These are phyloP conservation scores for Sinodicranocentrus sp. DNA, from an alignment of 2,888 invertebrate genomes.

Conservation along the genomic window DNA sequence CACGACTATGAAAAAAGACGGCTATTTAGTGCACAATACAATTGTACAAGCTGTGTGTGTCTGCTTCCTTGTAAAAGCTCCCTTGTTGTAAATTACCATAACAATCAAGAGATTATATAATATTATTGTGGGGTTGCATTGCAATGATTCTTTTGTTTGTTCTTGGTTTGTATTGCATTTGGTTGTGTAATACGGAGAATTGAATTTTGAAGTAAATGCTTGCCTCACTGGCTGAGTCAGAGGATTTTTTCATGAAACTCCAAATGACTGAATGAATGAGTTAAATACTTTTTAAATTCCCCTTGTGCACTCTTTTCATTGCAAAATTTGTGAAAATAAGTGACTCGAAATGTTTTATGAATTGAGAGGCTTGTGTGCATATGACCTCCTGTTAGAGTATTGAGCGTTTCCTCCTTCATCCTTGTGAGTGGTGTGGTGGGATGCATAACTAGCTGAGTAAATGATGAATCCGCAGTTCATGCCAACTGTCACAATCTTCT, in stretches of 20 bases:
- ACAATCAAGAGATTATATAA: no score
- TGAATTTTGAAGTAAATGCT: slow-evolving; percentile 2
- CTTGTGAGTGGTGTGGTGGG: no score
- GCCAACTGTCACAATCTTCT: no score
- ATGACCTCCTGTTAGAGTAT: no score
- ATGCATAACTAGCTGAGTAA: no score
- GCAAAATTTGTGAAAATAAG: no score
- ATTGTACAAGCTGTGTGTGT: background rate
- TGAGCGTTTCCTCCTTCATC: no score
- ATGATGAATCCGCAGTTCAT: no score
- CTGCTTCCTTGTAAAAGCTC: slow-evolving; percentile 43
- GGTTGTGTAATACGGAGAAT: slow-evolving; percentile 20
- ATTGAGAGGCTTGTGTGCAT: no score
- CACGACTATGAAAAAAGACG: background rate
- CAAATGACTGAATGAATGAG: background rate
- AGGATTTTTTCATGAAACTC: background rate
- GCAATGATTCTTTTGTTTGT: background rate
- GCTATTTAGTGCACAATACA: background rate
- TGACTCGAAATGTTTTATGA: no score
- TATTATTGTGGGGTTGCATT: slow-evolving; percentile 11
- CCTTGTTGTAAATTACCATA: slow-evolving; percentile 16
- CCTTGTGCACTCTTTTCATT: no score
- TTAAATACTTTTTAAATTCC: background rate
- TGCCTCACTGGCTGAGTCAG: slow-evolving; percentile 9
- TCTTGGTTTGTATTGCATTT: background rate